Evolutionary conservation across 2,797 vertebrate species (phyloP).

Genomic region (Poecilia gillii): DNA sequence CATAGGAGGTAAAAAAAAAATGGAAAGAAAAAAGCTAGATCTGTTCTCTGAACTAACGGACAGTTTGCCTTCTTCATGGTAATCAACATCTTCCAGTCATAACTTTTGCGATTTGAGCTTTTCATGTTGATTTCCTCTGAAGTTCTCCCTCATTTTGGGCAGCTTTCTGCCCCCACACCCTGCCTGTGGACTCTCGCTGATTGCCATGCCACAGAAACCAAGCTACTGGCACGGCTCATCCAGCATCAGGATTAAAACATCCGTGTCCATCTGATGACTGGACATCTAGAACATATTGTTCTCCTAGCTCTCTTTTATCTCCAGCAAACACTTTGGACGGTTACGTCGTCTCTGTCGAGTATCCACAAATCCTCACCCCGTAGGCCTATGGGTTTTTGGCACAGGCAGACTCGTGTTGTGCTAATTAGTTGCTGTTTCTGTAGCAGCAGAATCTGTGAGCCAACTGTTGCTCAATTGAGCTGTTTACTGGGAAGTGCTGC

Average conservation of each 20-base stretch:
- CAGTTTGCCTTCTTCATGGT: conserved; percentile 9
- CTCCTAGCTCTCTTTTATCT: background rate
- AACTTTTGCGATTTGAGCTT: conserved; percentile 8
- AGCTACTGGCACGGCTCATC: conserved; percentile 3
- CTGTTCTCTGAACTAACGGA: conserved; percentile 19
- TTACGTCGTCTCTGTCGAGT: background rate
- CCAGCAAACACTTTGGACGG: background rate
- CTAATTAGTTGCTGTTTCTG: conserved; percentile 6
- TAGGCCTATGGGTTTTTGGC: background rate
- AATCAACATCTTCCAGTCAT: conserved; percentile 13
- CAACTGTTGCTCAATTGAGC: conserved; percentile 11
- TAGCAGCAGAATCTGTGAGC: conserved; percentile 3
- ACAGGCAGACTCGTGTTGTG: background rate
- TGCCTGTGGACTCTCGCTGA: conserved; percentile 6
- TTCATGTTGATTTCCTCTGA: conserved; percentile 22
- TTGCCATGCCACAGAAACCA: background rate
- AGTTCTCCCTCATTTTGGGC: conserved; percentile 3
- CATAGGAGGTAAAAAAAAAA: conserved; percentile 12
- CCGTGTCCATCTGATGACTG: conserved; percentile 1
- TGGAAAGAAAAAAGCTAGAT: background rate
- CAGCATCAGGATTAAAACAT: background rate
- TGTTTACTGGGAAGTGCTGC: background rate
- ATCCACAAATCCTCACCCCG: background rate
- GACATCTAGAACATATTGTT: conserved; percentile 1
- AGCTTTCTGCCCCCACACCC: conserved; percentile 10